These are phyloP conservation scores for Phocoena phocoena DNA, from an alignment of 2,113 vertebrate species.

Conservation along the genomic window DNA sequence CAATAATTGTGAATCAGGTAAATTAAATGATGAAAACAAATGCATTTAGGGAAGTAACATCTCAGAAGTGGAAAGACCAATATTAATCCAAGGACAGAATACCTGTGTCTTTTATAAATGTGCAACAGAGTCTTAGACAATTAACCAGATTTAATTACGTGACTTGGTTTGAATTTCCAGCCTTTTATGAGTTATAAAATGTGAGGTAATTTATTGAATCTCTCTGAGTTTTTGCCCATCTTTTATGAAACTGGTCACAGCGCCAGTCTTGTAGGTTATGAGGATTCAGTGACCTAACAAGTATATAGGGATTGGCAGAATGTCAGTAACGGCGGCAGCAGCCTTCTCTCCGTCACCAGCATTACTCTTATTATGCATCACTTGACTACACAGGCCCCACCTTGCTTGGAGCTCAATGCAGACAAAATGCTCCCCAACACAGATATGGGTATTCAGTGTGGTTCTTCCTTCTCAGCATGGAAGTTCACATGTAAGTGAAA, in stretches of 20 bases:
- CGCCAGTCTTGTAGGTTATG: not conserved
- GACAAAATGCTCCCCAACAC: not conserved
- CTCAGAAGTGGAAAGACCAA: too few species aligned
- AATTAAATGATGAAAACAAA: not conserved
- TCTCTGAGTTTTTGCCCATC: not conserved
- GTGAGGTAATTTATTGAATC: not conserved
- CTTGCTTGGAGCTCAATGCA: not conserved
- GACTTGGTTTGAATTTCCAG: not conserved
- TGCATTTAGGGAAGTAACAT: not conserved
- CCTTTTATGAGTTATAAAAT: not conserved
- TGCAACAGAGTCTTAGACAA: not conserved
- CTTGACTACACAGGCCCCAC: not conserved
- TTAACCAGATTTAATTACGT: not conserved
- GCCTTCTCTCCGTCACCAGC: rapidly evolving
- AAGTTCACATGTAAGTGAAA: not conserved
- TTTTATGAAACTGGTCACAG: not conserved
- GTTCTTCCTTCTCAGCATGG: not conserved
- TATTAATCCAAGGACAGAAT: not conserved
- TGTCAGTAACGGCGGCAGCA: rapidly evolving
- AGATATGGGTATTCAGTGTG: not conserved
- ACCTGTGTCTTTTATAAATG: not conserved
- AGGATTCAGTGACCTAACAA: not conserved
- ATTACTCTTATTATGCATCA: rapidly evolving
- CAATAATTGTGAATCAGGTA: not conserved
- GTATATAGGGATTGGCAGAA: too few species aligned